Evolutionary conservation across 2,888 invertebrate species (phyloP).

Genomic region (Schizaphis graminum): DNA sequence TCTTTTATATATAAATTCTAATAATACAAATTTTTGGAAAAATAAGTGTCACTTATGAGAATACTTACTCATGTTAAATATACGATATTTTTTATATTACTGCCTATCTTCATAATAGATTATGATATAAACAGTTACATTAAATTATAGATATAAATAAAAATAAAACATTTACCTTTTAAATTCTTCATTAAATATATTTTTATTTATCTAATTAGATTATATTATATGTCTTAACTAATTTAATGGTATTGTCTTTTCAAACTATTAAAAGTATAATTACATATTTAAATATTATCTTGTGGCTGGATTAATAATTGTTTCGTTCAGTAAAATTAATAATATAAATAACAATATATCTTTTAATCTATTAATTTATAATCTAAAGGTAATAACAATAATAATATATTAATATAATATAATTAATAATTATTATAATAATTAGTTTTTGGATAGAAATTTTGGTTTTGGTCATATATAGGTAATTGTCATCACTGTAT

Average conservation of each 20-base stretch:
- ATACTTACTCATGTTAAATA: neutral
- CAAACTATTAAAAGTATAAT: constrained; percentile 5
- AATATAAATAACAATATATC: constrained; percentile 52
- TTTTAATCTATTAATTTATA: constrained; percentile 54
- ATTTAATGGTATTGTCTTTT: constrained; percentile 4
- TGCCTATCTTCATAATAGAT: neutral
- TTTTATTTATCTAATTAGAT: neutral
- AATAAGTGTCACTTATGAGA: neutral
- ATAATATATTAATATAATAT: constrained; percentile 61
- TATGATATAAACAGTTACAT: neutral
- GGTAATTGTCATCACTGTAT: constrained; percentile 51
- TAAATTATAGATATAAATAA: neutral
- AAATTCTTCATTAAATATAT: neutral
- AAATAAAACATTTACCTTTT: neutral
- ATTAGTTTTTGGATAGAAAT: constrained; percentile 45
- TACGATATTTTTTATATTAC: neutral
- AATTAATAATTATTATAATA: constrained; percentile 33
- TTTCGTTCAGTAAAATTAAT: constrained; percentile 32
- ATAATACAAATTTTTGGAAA: neutral
- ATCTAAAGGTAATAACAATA: constrained; percentile 64
- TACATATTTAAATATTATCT: neutral
- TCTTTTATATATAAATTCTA: neutral
- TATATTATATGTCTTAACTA: constrained; percentile 5
- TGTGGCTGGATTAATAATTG: constrained; percentile 26
- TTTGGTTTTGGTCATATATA: constrained; percentile 50